A percentile compares a stretch with the other conserved stretches of the same genome.
Evolutionary conservation across 2,797 vertebrate species (phyloP).

Genomic region (Protonibea diacanthus): DNA sequence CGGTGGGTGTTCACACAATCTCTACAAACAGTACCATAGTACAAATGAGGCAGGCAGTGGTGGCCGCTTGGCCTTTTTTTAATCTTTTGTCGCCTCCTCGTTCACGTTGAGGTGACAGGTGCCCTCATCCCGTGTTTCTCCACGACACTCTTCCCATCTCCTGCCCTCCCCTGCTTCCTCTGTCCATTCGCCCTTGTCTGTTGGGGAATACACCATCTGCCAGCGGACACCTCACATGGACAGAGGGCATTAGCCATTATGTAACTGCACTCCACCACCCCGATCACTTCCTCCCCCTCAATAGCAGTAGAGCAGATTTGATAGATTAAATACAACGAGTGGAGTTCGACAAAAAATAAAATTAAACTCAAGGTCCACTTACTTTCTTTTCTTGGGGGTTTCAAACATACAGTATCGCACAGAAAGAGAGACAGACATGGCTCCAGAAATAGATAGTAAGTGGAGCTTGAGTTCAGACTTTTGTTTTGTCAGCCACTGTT

Average conservation of each 20-base stretch:
- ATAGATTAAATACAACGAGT: conserved; percentile 11
- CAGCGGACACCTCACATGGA: conserved; percentile 51
- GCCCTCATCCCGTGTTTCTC: conserved; percentile 29
- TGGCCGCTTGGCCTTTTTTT: not conserved
- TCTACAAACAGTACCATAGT: not conserved
- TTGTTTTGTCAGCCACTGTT: not conserved
- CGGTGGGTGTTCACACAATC: too few species aligned
- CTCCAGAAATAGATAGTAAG: not conserved
- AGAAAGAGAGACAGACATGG: not conserved
- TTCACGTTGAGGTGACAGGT: conserved; percentile 33
- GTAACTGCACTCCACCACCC: conserved; percentile 60
- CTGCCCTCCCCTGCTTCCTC: conserved; percentile 19
- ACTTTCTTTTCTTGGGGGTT: not conserved
- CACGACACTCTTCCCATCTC: conserved; percentile 12
- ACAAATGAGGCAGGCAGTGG: conserved; percentile 9
- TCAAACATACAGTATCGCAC: not conserved
- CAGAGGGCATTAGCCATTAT: conserved; percentile 73
- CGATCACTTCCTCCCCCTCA: conserved; percentile 28
- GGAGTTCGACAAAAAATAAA: conserved; percentile 1
- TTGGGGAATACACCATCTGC: conserved; percentile 73
- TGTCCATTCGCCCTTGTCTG: conserved; percentile 64
- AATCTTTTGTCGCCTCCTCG: conserved; percentile 11
- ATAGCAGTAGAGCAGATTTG: conserved; percentile 33
- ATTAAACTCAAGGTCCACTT: not conserved
- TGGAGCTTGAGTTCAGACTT: not conserved